phyloP scores from a whole-genome alignment of 2,797 vertebrate species.

The Zalophus californianus region DNA sequence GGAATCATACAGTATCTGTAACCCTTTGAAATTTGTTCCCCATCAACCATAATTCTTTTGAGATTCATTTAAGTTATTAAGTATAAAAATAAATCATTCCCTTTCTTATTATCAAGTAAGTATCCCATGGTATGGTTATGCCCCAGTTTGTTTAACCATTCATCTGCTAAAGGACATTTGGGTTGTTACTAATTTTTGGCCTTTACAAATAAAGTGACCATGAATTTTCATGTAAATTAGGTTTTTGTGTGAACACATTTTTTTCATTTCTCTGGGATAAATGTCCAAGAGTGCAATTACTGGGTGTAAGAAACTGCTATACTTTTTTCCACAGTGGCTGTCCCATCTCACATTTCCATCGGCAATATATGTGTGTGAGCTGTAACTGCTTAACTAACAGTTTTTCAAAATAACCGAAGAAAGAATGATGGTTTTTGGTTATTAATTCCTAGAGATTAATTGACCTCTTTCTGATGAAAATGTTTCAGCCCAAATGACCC shows the following conservation, averaged over 20 bases:
- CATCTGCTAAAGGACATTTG: not conserved
- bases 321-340: not conserved
- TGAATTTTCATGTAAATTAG: not conserved
- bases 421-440: not conserved
- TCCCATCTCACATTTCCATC: not conserved
- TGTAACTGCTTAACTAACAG: not conserved
- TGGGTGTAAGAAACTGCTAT: not conserved
- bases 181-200: not conserved
- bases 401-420: not conserved
- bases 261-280: not conserved
- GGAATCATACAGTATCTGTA: not conserved
- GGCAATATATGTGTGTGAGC: not conserved
- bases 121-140: not conserved
- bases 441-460: not conserved
- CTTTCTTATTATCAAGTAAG: not conserved
- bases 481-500: not conserved
- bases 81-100: not conserved
- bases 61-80: not conserved
- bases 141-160: not conserved
- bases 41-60: not conserved
- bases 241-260: not conserved
- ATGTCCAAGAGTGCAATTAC: not conserved
- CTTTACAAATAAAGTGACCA: not conserved
- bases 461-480: not conserved
- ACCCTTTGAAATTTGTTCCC: not conserved